These are phyloP conservation scores for Cacoxenus indagator DNA, from an alignment of 2,888 invertebrate genomes.

Conservation along the genomic window DNA sequence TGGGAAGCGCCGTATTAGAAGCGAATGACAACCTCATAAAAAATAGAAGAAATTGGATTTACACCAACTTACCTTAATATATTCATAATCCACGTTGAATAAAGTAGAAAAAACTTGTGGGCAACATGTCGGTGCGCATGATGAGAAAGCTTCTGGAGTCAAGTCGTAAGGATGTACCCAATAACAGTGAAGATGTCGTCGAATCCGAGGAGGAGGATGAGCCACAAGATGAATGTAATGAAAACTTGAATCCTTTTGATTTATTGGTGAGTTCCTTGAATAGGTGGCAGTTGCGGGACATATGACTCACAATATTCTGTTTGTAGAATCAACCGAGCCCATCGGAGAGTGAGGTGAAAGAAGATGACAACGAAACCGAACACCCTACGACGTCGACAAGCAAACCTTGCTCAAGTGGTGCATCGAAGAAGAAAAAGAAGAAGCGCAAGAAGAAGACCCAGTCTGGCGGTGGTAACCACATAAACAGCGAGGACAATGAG, in stretches of 20 bases:
- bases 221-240: conserved; percentile 74
- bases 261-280: conserved; percentile 75
- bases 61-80: too few relatives aligned
- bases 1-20: too few relatives aligned
- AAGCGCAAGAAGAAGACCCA: conserved; percentile 75
- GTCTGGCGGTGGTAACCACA: conserved; percentile 70
- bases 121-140: conserved; percentile 76
- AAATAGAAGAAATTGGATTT: too few relatives aligned
- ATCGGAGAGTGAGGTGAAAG: conserved; percentile 80
- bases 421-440: conserved; percentile 78
- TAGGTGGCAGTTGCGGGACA: not conserved
- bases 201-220: conserved; percentile 73
- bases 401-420: conserved; percentile 70
- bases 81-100: not conserved
- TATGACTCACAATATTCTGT: conserved; percentile 72
- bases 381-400: conserved; percentile 71
- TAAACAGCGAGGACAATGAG: conserved; percentile 78
- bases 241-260: conserved; percentile 80
- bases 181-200: conserved; percentile 66
- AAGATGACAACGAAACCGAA: conserved; percentile 78
- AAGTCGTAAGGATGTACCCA: conserved; percentile 70
- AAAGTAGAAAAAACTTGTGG: not conserved
- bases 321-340: conserved; percentile 79
- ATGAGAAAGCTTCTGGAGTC: conserved; percentile 77
- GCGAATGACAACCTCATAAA: too few relatives aligned